Evolutionary conservation across 2,113 vertebrate genomes (phyloP).

Genomic region (Myotis davidii): DNA sequence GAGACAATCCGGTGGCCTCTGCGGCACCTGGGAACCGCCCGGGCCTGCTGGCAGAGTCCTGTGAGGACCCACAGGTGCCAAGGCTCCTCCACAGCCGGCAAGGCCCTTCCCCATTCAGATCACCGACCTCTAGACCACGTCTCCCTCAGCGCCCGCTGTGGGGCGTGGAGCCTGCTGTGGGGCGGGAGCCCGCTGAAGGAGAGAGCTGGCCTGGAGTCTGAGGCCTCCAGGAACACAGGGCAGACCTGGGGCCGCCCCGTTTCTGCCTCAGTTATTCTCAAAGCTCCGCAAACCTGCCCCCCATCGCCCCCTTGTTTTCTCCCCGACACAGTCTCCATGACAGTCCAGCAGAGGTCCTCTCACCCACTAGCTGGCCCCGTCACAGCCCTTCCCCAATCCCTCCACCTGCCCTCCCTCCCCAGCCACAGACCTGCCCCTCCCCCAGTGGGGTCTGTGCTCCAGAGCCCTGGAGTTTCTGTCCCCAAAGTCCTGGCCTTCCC

Average conservation of each 20-base stretch:
- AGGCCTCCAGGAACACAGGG: not conserved
- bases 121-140: not conserved
- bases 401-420: not conserved
- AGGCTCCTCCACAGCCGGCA: not conserved
- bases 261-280: not conserved
- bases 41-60: not conserved
- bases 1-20: not conserved
- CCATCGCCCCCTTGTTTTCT: not conserved
- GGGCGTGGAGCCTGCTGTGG: not conserved
- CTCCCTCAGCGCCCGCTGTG: not conserved
- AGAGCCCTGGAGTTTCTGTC: not conserved
- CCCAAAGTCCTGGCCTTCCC: not conserved
- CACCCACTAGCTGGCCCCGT: not conserved
- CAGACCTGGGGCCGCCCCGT: too few relatives aligned
- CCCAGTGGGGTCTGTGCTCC: not conserved
- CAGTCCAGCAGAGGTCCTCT: not conserved
- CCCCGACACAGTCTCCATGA: not conserved
- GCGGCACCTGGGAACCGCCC: not conserved
- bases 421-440: not conserved
- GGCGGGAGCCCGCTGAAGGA: not conserved
- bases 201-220: not conserved
- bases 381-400: not conserved
- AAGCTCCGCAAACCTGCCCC: not conserved
- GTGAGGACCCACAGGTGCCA: not conserved
- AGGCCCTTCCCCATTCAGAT: not conserved